phyloP scores from a whole-genome alignment of 37 sponge, comb jelly and placozoan genomes.

The Agelas oroides region DNA sequence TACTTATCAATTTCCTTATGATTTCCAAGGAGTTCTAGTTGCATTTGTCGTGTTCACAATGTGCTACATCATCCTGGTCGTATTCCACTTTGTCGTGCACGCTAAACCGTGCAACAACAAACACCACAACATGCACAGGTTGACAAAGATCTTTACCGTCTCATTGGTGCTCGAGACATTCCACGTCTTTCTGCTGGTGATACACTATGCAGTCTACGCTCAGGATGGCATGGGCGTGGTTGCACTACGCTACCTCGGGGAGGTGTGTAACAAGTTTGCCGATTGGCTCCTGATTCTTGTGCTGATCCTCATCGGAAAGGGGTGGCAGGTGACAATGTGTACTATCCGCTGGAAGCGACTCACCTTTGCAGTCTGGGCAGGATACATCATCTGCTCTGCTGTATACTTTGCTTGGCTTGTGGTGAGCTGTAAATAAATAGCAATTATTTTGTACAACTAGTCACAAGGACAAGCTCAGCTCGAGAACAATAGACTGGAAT shows the following conservation, averaged over 20 bases:
- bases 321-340: slow-evolving; percentile 68
- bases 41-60: slow-evolving; percentile 33
- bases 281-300: slow-evolving; percentile 78
- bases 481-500: too few species aligned
- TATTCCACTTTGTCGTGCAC: slow-evolving; percentile 46
- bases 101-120: not conserved
- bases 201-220: slow-evolving; percentile 65
- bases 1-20: slow-evolving; percentile 66
- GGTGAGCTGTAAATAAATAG: slow-evolving; percentile 43
- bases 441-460: too few species aligned
- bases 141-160: slow-evolving; percentile 47
- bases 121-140: slow-evolving; percentile 6
- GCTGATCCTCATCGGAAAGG: slow-evolving; percentile 70
- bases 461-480: too few species aligned
- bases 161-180: slow-evolving; percentile 37
- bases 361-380: slow-evolving; percentile 43
- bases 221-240: slow-evolving; percentile 55
- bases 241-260: slow-evolving; percentile 36
- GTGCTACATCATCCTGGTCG: slow-evolving; percentile 40
- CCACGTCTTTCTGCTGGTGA: slow-evolving; percentile 16
- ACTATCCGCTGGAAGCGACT: slow-evolving; percentile 42
- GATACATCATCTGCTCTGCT: slow-evolving; percentile 49
- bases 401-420: slow-evolving; percentile 50
- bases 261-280: slow-evolving; percentile 28
- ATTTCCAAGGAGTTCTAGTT: slow-evolving; percentile 49